Percentiles rank a stretch among this genome's conserved stretches.
These are phyloP conservation scores for Hydropsyche betteni DNA, from an alignment of 2,888 invertebrate species.

Conservation along the genomic window DNA sequence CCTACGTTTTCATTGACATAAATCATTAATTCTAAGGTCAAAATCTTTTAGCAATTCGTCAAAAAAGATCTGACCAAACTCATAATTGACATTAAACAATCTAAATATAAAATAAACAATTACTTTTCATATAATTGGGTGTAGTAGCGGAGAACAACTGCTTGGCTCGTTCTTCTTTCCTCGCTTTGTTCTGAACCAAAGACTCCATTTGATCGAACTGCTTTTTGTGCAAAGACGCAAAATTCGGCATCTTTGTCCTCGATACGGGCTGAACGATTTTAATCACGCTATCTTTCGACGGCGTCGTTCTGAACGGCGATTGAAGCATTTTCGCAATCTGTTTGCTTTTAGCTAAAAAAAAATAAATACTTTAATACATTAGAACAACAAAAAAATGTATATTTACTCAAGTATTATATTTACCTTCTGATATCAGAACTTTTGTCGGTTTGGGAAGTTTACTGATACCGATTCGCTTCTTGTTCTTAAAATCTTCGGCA, in stretches of 20 bases:
- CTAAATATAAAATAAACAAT: background rate
- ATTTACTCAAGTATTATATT: background rate
- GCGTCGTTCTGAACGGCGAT: constrained; percentile 52
- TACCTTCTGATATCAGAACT: constrained; percentile 52
- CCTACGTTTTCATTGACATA: too few species aligned
- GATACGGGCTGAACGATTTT: constrained; percentile 53
- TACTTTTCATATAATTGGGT: constrained; percentile 41
- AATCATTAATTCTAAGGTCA: too few species aligned
- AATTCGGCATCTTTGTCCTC: constrained; percentile 73
- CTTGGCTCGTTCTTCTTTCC: constrained; percentile 62
- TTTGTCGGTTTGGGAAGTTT: constrained; percentile 58
- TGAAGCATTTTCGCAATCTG: constrained; percentile 55
- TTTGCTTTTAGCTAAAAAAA: constrained; percentile 55
- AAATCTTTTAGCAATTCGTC: too few species aligned
- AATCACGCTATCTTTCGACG: constrained; percentile 48
- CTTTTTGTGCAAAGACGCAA: constrained; percentile 72
- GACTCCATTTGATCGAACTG: constrained; percentile 76
- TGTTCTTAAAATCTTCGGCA: background rate
- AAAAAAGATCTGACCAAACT: too few species aligned
- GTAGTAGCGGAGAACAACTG: constrained; percentile 57
- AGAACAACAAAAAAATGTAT: background rate
- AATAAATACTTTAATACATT: background rate
- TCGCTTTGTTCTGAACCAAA: constrained; percentile 67
- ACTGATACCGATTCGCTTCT: constrained; percentile 53
- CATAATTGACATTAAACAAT: too few species aligned